Evolutionary conservation across 1,140 invertebrate species (phyloP).

Genomic region (Dreissena rostriformis): DNA sequence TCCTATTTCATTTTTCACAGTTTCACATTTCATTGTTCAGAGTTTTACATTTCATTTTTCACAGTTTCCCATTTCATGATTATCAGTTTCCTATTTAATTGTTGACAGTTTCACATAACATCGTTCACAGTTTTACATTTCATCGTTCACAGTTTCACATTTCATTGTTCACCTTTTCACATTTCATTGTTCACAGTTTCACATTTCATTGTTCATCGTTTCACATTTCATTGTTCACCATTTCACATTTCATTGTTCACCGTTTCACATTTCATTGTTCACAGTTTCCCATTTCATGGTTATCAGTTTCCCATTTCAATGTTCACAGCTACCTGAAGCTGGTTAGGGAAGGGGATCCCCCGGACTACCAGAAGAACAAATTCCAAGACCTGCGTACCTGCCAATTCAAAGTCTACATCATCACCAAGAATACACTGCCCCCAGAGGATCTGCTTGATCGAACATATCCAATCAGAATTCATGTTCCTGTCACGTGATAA

Average conservation of each 20-base stretch:
- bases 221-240: not conserved
- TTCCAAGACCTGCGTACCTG: constrained; percentile 70
- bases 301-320: not conserved
- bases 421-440: constrained; percentile 76
- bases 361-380: constrained; percentile 73
- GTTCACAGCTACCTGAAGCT: constrained; percentile 71
- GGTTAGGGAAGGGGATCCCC: constrained; percentile 68
- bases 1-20: too few relatives aligned
- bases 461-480: constrained; percentile 72
- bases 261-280: not conserved
- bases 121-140: too few relatives aligned
- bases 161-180: not conserved
- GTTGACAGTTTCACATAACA: constrained; percentile 58
- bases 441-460: constrained; percentile 64
- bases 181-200: constrained; percentile 57
- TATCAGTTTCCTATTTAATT: not conserved
- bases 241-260: too few relatives aligned
- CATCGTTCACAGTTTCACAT: not conserved
- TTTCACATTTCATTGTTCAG: too few relatives aligned
- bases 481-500: constrained; percentile 27
- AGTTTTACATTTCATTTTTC: not conserved
- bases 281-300: not conserved
- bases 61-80: not conserved
- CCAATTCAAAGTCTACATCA: constrained; percentile 74
- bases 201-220: too few relatives aligned